Percentiles rank a stretch among this genome's conserved stretches.
Evolutionary conservation across 2,797 vertebrate species (phyloP).

Genomic region (Premnoplex brunnescens): DNA sequence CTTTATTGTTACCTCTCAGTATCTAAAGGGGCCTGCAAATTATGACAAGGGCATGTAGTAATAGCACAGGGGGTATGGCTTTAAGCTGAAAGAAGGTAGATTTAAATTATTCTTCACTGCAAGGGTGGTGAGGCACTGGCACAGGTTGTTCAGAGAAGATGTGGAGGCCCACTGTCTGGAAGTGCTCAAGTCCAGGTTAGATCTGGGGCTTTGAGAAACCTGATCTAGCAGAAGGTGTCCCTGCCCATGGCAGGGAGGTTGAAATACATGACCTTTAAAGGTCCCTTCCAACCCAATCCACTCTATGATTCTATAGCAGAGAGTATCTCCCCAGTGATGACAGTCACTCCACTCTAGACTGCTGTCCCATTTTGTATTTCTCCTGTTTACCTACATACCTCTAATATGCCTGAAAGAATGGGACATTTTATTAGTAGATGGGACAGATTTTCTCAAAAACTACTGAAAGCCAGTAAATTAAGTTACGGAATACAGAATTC

Average conservation of each 20-base stretch:
- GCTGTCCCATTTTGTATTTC: neutral
- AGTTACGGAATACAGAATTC: neutral
- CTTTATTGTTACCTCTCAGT: neutral
- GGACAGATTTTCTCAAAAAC: neutral
- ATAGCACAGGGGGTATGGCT: neutral
- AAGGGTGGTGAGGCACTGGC: neutral
- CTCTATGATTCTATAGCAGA: neutral
- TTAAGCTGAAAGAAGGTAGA: neutral
- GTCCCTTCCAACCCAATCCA: neutral
- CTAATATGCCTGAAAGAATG: neutral
- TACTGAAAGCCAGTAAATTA: neutral
- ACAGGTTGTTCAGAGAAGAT: neutral
- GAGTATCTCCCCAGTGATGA: neutral
- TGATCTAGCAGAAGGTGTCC: neutral
- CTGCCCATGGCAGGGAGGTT: neutral
- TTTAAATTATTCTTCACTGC: neutral
- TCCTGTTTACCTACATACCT: neutral
- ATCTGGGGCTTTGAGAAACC: neutral
- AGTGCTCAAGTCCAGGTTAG: neutral
- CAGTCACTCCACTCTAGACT: neutral
- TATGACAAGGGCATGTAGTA: neutral
- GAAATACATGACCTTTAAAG: neutral
- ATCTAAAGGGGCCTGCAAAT: accelerated
- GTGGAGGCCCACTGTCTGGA: too few species aligned
- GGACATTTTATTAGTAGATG: neutral